Percentiles rank a stretch among this genome's conserved stretches.
Evolutionary conservation across 92 coral and sea anemone genomes (phyloP).

Genomic region (Epizoanthus ramosus): DNA sequence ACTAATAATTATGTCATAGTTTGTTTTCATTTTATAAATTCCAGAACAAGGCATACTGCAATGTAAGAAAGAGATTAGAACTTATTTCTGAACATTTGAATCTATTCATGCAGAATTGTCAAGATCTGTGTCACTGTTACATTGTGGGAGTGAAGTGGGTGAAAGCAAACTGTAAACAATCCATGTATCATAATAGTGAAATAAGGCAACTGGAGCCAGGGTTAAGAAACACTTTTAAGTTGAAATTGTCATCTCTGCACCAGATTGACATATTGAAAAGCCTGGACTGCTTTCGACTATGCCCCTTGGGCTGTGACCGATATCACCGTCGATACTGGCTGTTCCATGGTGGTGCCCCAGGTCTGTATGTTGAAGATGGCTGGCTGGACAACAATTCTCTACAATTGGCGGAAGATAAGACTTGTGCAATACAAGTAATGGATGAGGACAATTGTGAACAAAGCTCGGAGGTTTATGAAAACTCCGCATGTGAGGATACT

Average conservation of each 20-base stretch:
- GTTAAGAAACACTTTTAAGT: neutral
- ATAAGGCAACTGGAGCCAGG: too few species aligned
- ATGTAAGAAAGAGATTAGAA: too few species aligned
- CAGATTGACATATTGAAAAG: constrained; percentile 61
- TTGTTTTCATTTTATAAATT: too few species aligned
- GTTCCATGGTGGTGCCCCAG: constrained; percentile 61
- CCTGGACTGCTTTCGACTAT: constrained; percentile 56
- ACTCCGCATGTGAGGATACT: neutral
- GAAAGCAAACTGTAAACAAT: too few species aligned
- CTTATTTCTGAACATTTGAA: too few species aligned
- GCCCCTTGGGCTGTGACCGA: constrained; percentile 85
- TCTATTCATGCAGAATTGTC: too few species aligned
- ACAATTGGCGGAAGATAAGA: neutral
- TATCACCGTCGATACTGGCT: constrained; percentile 91
- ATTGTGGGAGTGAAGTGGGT: too few species aligned
- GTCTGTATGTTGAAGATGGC: constrained; percentile 83
- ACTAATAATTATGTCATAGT: too few species aligned
- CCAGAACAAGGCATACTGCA: too few species aligned
- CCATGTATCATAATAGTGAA: too few species aligned
- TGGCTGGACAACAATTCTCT: constrained; percentile 59
- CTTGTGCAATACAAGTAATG: neutral
- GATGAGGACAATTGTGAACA: neutral
- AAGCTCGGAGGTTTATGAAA: neutral
- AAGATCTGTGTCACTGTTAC: too few species aligned
- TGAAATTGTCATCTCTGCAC: neutral